Evolutionary conservation across 2,888 invertebrate species (phyloP), one percentile per base, ranked within the genome.

Genomic region (Troides aeacus): DNA sequence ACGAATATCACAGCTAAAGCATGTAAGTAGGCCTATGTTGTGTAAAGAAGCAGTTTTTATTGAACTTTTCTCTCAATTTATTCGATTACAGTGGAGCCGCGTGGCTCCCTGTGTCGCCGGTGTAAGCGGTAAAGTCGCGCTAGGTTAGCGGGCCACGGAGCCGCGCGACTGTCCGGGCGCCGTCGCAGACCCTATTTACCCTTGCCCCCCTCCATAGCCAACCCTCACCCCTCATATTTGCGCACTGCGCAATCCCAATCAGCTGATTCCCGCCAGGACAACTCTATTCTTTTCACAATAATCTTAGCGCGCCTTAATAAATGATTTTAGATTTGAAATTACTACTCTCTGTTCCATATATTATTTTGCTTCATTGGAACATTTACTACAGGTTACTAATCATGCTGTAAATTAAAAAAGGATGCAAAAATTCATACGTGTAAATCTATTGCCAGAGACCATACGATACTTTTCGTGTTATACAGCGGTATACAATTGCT

Each of bases 181-280:
- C 78, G 78, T 76, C 78, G 72, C 80, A 75, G 72, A 72, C 71
- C 76, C 72, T 69, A 74, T 71, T 60, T 69, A 62, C 74, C 73
- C 76, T 72, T 69, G 62, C 71, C 60, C 70, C 72, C 68, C 66
- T 62, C 68, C 53, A 46, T 46, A 46, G 15, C 65, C 77, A 72
- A 79, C 79, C 81, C 84, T 74, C 79, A 56, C 83, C 84, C 85
- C 88, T 79, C 83, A 84, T 82, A 86, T 89, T 90, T 92, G 92
- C 92, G 92, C 92, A 92, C 84, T 92, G 92, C 92, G 92, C 92
- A 91, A 90, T 82, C 88, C 85, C 83, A 82, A 92, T 86, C 92
- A 92, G 92, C 92, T 92, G 92, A 90, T 92, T 92, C 91, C 90
- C 91, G 90, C 89, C 91, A 89, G 89, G 85, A 87, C 85, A 84